Evolutionary conservation across 2,888 invertebrate genomes (phyloP).

Genomic region (Torymus tubicola): DNA sequence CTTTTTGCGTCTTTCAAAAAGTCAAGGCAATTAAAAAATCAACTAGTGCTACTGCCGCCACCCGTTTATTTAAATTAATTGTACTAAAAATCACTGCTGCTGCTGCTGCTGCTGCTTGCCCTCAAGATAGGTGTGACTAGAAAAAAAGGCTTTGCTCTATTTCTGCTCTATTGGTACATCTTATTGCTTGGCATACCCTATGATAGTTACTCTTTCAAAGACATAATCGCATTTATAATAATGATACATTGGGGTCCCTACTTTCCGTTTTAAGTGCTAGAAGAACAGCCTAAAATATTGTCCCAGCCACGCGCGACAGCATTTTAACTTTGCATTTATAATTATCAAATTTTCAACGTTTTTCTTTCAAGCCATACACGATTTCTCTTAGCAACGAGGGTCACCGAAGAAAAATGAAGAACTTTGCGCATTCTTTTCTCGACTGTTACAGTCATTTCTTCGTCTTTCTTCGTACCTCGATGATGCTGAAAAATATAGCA

Average conservation of each 20-base stretch:
- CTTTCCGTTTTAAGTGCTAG: constrained; percentile 82
- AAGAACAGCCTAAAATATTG: constrained; percentile 82
- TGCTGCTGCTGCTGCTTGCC: constrained; percentile 62
- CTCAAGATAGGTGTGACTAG: constrained; percentile 63
- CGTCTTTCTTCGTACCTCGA: constrained; percentile 39
- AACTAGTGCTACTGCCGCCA: constrained; percentile 75
- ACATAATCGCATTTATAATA: constrained; percentile 68
- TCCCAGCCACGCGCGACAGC: constrained; percentile 64
- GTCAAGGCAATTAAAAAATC: constrained; percentile 62
- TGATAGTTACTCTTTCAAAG: constrained; percentile 53
- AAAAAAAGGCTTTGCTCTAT: constrained; percentile 52
- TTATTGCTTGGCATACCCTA: constrained; percentile 48
- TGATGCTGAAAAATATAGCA: neutral
- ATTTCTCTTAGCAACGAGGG: constrained; percentile 10
- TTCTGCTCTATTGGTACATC: constrained; percentile 24
- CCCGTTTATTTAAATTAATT: constrained; percentile 65
- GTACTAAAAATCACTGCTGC: constrained; percentile 11
- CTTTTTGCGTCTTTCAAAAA: no score
- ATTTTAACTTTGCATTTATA: constrained; percentile 1
- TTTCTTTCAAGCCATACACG: constrained; percentile 1
- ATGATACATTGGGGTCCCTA: constrained; percentile 76
- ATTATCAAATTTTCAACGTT: neutral
- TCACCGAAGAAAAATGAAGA: constrained; percentile 46
- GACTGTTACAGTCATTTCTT: neutral
- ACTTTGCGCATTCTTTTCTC: neutral